Evolutionary conservation across 64 coral and sea anemone genomes (phyloP).

Genomic region (Catalaphyllia jardinei): DNA sequence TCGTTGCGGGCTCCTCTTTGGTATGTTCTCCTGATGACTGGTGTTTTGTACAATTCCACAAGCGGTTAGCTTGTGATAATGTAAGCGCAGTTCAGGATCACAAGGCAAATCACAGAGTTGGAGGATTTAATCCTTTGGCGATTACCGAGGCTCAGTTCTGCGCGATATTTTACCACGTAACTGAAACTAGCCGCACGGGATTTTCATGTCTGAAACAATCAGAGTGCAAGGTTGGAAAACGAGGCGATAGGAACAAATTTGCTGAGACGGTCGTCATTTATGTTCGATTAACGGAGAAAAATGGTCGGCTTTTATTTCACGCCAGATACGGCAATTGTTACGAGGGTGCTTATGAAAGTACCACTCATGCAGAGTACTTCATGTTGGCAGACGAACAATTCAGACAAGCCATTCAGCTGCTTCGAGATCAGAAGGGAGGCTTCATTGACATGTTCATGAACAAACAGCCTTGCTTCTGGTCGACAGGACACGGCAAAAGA

Average conservation of each 20-base stretch:
- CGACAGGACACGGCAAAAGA: conserved; percentile 10
- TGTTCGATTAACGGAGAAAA: conserved; percentile 7
- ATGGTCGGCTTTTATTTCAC: conserved; percentile 17
- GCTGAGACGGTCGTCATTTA: conserved; percentile 35
- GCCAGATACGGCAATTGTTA: conserved; percentile 45
- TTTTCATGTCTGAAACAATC: conserved; percentile 19
- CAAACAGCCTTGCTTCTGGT: conserved; percentile 18
- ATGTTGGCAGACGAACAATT: conserved; percentile 30
- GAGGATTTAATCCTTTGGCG: conserved; percentile 24
- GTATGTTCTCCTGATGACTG: neutral
- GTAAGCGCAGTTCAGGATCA: conserved; percentile 33
- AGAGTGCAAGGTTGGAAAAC: conserved; percentile 10
- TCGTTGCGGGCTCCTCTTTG: neutral
- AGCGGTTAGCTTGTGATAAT: conserved; percentile 13
- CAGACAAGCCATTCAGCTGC: conserved; percentile 16
- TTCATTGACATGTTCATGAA: conserved; percentile 38
- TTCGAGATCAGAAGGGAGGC: conserved; percentile 13
- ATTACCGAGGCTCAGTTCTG: conserved; percentile 36
- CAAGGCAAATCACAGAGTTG: conserved; percentile 3
- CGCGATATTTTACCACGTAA: conserved; percentile 35
- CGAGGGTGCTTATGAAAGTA: conserved; percentile 4
- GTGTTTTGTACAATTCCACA: conserved; percentile 1
- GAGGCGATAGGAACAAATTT: conserved; percentile 20
- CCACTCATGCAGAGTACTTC: conserved; percentile 30
- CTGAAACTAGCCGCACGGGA: neutral